These are phyloP conservation scores for Cyphomyrmex costatus DNA, from an alignment of 1,140 invertebrate species.

Conservation along the genomic window DNA sequence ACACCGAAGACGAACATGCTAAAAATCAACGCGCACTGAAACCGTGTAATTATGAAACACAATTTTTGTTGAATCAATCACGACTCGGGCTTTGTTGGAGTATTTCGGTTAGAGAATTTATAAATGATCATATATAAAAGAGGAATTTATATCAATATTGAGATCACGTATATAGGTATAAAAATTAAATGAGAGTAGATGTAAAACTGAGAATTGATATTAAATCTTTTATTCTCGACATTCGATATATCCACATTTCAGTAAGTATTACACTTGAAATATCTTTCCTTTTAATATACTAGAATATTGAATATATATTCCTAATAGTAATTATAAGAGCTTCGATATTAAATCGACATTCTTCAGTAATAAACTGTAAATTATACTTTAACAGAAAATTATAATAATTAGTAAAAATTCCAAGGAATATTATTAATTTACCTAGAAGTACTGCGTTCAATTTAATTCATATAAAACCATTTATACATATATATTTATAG, in stretches of 20 bases:
- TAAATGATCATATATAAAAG: background rate
- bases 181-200: background rate
- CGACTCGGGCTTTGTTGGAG: background rate
- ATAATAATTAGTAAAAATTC: background rate
- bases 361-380: background rate
- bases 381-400: background rate
- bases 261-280: background rate
- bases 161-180: background rate
- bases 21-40: constrained; percentile 18
- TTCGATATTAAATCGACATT: background rate
- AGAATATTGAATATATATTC: background rate
- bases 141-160: constrained; percentile 35
- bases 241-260: background rate
- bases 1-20: background rate
- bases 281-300: background rate
- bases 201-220: background rate
- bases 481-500: too few species aligned
- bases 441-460: background rate
- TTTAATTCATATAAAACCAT: background rate
- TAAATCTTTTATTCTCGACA: background rate
- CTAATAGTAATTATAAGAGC: background rate
- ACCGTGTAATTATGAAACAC: constrained; percentile 45
- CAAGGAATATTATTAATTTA: background rate
- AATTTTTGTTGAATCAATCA: constrained; percentile 49
- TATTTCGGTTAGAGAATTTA: background rate